Evolutionary conservation across 64 coral and sea anemone species (phyloP), one percentile per base, ranked within the genome.

Genomic region (Porites lutea): DNA sequence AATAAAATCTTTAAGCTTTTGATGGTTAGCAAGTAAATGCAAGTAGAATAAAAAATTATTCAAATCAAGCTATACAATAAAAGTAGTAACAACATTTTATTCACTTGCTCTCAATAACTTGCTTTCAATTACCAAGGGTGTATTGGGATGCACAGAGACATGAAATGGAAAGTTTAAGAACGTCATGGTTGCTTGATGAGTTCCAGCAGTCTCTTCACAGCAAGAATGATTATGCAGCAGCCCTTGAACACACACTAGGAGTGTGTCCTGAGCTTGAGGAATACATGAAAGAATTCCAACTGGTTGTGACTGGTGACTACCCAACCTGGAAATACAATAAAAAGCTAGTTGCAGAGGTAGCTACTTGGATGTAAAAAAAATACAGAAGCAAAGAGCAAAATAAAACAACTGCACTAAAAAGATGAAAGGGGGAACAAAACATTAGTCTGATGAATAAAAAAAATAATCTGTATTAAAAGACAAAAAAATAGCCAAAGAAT

Each of bases 261-360:
- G 0, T 75, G 37, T 75, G 72, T 13, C 1, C 72, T 75, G 72
- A 75, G 43, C 72, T 75, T 48, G 43, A 13, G 8, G 43, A 75
- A 75, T 75, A 75, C 47, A 75, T 75, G 72, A 48, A 6, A 13
- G 72, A 75, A 48, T 75, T 48, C 72, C 72, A 75, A n/a, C n/a
- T n/a, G n/a, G n/a, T n/a, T n/a, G n/a, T n/a, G n/a, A n/a, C n/a
- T n/a, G n/a, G n/a, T n/a, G n/a, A n/a, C n/a, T n/a, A n/a, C n/a
- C n/a, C n/a, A n/a, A n/a, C n/a, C n/a, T n/a, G n/a, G n/a, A n/a
- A n/a, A n/a, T n/a, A n/a, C n/a, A n/a, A n/a, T n/a, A n/a, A n/a
- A n/a, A n/a, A n/a, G n/a, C n/a, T n/a, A 48, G 46, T 75, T 75
- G 73, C 73, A 75, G 73, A 75, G 73, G 73, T 75, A 75, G 46